These are phyloP conservation scores for Aphrophora alni DNA, from an alignment of 2,888 invertebrate genomes.

Conservation along the genomic window DNA sequence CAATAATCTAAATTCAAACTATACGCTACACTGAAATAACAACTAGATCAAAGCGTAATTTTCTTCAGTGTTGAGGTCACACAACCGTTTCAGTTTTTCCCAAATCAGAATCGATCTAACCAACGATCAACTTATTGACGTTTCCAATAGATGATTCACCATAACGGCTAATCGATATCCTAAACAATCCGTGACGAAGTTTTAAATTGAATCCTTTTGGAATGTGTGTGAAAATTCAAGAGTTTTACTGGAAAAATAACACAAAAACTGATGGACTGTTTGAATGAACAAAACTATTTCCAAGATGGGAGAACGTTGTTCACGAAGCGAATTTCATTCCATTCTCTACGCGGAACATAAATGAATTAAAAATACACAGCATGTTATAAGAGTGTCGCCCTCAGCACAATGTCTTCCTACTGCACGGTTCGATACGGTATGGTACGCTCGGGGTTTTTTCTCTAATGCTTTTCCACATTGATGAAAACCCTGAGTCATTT, in stretches of 20 bases:
- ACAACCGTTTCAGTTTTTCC: not conserved
- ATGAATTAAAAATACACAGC: conserved; percentile 34
- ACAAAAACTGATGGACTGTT: conserved; percentile 29
- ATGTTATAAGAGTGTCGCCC: conserved; percentile 28
- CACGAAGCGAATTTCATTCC: conserved; percentile 14
- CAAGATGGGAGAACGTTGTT: conserved; percentile 3
- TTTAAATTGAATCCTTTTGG: conserved; percentile 17
- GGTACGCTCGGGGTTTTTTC: not conserved
- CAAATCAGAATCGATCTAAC: not conserved
- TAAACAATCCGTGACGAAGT: conserved; percentile 31
- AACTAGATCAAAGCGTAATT: no score
- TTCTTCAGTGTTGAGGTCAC: not conserved
- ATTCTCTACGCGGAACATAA: conserved; percentile 21
- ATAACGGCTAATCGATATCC: conserved; percentile 9
- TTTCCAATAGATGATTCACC: not conserved
- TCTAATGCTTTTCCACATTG: conserved; percentile 22
- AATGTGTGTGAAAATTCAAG: conserved; percentile 29
- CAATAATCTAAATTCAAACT: no score
- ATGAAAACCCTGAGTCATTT: conserved; percentile 30
- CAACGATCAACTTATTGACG: not conserved
- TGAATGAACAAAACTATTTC: conserved; percentile 22
- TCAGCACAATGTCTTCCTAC: conserved; percentile 17
- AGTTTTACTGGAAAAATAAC: conserved; percentile 18
- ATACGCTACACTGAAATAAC: no score
- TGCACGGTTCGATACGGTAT: not conserved